Conservation (phyloP, 1,140 invertebrate species). For the Zeugodacus cucurbitae region DNA sequence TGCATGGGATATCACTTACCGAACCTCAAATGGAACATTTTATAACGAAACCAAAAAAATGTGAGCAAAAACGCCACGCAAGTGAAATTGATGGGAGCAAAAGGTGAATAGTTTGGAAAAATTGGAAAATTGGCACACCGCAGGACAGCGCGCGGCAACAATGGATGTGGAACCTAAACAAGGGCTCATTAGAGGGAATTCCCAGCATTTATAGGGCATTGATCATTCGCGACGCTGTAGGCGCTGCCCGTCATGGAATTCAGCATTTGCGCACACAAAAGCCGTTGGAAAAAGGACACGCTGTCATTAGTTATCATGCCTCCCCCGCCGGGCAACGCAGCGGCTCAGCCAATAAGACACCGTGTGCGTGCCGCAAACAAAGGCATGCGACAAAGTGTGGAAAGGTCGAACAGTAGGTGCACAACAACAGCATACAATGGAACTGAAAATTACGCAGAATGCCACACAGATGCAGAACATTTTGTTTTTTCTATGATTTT, state of each 20-base stretch:
- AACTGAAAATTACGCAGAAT: neutral
- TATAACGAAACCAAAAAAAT: no score
- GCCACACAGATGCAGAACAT: neutral
- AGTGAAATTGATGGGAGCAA: neutral
- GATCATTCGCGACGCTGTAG: neutral
- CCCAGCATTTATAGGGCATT: neutral
- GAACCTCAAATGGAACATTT: neutral
- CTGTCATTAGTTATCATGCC: neutral
- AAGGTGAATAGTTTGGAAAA: neutral
- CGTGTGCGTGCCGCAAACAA: neutral
- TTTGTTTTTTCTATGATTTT: no score
- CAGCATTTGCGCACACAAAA: neutral
- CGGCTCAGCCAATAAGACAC: neutral
- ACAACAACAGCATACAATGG: neutral
- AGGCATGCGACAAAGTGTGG: neutral
- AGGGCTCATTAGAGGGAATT: slow-evolving; percentile 18
- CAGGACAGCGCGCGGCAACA: neutral
- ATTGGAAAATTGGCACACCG: neutral
- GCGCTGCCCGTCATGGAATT: neutral
- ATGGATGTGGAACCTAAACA: neutral
- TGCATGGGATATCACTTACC: neutral
- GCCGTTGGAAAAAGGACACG: neutral
- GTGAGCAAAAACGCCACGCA: neutral
- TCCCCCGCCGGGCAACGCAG: no score
- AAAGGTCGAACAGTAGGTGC: slow-evolving; percentile 16